Conservation (phyloP, 2,888 invertebrate genomes). For the Acanthococcus lagerstroemiae region DNA sequence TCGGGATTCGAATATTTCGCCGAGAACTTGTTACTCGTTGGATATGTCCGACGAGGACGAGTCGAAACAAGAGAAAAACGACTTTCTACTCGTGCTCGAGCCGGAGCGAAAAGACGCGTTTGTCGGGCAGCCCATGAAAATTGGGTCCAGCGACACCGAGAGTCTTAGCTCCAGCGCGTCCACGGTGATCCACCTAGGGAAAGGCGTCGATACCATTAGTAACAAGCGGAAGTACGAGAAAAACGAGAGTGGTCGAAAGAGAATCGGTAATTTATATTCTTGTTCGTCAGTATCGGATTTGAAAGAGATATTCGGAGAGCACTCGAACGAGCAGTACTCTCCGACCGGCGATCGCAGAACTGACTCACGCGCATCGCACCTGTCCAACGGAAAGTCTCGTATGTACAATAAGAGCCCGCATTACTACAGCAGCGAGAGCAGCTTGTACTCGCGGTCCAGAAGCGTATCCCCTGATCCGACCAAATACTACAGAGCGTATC, state of each 20-base stretch:
- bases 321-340: conserved; percentile 54
- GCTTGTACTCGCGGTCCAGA: conserved; percentile 39
- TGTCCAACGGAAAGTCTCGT: neutral
- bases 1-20: conserved; percentile 40
- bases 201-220: neutral
- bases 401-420: neutral
- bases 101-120: conserved; percentile 38
- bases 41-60: conserved; percentile 43
- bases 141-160: conserved; percentile 17
- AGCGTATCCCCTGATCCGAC: conserved; percentile 48
- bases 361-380: conserved; percentile 36
- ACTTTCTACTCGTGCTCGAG: conserved; percentile 44
- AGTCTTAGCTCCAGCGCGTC: conserved; percentile 37
- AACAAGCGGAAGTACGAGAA: conserved; percentile 6
- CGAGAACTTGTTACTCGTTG: conserved; percentile 45
- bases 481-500: conserved; percentile 48
- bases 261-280: conserved; percentile 34
- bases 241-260: conserved; percentile 6
- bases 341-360: conserved; percentile 39
- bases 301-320: conserved; percentile 73
- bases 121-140: conserved; percentile 42
- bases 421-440: conserved; percentile 36
- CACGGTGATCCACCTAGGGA: conserved; percentile 38
- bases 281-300: conserved; percentile 64
- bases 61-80: conserved; percentile 40